Evolutionary conservation across 2,113 vertebrate genomes (phyloP), one percentile per base, ranked within the genome.

Genomic region (Corvus hawaiiensis): DNA sequence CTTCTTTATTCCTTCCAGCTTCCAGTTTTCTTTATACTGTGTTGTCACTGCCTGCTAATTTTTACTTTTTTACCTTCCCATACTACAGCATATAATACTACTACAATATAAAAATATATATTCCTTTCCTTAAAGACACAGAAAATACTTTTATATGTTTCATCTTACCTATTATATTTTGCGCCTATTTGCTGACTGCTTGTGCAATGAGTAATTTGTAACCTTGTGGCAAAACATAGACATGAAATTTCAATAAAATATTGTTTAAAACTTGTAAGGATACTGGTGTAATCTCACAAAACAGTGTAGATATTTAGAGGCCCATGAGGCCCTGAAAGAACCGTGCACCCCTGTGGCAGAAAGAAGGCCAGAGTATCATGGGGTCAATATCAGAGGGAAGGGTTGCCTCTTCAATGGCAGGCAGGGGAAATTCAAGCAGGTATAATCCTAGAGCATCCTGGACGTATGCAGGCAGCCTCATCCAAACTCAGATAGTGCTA

Each of bases 201-300:
- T 90, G 39, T 37, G 74, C 49, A 64, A 52, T 14, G 4, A 67
- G 11, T 48, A 58, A 89, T 72, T 72, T 81, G 56, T 78, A 92
- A 74, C 7, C 32, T 67, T 27, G 9, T 37, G n/a, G 37, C n/a
- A 91, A 84, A 87, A 80, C 13, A 35, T 13, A 75, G 43, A 46
- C 6, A 33, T 33, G 58, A 79, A 79, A 82, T 55, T 64, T 64
- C 76, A 94, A 96, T 87, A 96, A 95, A 97, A 72, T 68, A 30
- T 41, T 44, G 15, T 44, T 89, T 78, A 21, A 89, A 84, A 56
- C 15, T 44, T 46, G 22, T 35, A 58, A n/a, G 86, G 41, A 48
- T 30, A 56, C 8, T 72, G 58, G 37, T 64, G 27, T 73, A 68
- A 68, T 43, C 37, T 89, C 43, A 74, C 26, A 76, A 75, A 91